These are phyloP conservation scores for Escarpia spicata DNA, from an alignment of 2,888 invertebrate species.

Conservation along the genomic window DNA sequence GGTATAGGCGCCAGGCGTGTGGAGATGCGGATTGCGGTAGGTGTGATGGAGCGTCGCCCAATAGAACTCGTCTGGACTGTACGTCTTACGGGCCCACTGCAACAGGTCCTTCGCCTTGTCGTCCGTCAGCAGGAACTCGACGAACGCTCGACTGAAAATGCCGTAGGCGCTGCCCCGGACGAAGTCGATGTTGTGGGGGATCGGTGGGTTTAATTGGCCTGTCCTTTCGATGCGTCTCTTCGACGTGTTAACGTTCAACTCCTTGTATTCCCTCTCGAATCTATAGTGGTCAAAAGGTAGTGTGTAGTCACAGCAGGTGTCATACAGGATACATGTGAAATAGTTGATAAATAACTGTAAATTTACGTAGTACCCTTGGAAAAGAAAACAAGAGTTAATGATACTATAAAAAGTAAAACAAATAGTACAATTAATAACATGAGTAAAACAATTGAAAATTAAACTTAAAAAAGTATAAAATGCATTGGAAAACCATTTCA, in stretches of 20 bases:
- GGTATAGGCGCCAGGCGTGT: slow-evolving; percentile 57
- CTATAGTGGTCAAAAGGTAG: background rate
- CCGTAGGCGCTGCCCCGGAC: slow-evolving; percentile 64
- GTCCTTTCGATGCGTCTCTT: slow-evolving; percentile 46
- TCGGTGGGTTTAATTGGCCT: slow-evolving; percentile 38
- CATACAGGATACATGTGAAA: background rate
- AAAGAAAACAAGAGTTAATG: too few species aligned
- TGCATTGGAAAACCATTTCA: too few species aligned
- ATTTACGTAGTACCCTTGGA: too few species aligned
- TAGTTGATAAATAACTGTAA: too few species aligned
- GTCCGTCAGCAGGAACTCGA: slow-evolving; percentile 55
- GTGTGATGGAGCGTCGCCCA: slow-evolving; percentile 62
- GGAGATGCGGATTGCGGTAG: slow-evolving; percentile 50
- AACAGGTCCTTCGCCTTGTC: slow-evolving; percentile 52
- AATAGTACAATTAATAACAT: too few species aligned
- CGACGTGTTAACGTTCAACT: slow-evolving; percentile 41
- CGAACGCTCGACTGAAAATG: slow-evolving; percentile 58
- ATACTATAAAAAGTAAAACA: too few species aligned
- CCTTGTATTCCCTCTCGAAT: slow-evolving; percentile 36
- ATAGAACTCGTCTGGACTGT: slow-evolving; percentile 62
- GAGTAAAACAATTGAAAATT: too few species aligned
- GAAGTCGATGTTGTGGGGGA: slow-evolving; percentile 48
- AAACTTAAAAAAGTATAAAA: too few species aligned
- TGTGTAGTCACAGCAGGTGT: background rate
- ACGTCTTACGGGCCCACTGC: slow-evolving; percentile 57